A percentile compares a stretch with the other conserved stretches of the same genome.
Conservation (phyloP, 1,140 invertebrate species). For the Leptoteleia sp. region DNA sequence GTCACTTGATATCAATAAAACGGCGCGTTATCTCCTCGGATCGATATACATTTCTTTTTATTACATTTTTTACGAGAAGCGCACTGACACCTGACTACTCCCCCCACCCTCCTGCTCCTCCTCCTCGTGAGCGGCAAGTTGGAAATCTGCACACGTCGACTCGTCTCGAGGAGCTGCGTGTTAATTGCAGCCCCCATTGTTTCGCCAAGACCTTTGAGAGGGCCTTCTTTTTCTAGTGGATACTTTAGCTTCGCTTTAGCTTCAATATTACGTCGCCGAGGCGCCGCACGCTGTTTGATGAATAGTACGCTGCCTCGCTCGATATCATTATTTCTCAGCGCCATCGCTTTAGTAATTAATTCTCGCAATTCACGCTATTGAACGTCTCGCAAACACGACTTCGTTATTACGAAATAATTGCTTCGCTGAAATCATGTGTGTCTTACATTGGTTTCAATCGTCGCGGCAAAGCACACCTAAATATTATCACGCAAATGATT, state of each 20-base stretch:
- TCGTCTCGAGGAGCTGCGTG: conserved; percentile 69
- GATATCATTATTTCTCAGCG: conserved; percentile 63
- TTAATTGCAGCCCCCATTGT: conserved; percentile 69
- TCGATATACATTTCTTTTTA: conserved; percentile 26
- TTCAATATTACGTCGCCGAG: conserved; percentile 63
- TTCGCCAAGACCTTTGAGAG: conserved; percentile 65
- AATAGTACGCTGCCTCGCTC: conserved; percentile 44
- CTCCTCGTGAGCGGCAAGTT: conserved; percentile 52
- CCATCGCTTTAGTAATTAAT: conserved; percentile 63
- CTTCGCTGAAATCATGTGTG: conserved; percentile 22
- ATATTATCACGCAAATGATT: too few relatives aligned
- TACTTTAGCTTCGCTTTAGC: conserved; percentile 66
- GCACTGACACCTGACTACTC: conserved; percentile 50
- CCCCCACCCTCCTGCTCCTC: too few relatives aligned
- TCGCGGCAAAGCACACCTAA: too few relatives aligned
- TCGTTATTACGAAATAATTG: conserved; percentile 45
- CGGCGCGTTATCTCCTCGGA: conserved; percentile 4
- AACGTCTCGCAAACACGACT: conserved; percentile 35
- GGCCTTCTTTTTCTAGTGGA: conserved; percentile 66
- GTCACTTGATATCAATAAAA: conserved; percentile 44
- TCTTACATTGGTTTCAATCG: conserved; percentile 6
- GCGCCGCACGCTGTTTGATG: conserved; percentile 61
- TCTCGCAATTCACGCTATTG: conserved; percentile 53
- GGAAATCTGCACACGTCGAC: conserved; percentile 70
- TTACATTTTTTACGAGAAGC: conserved; percentile 28